Percentiles rank a stretch among this genome's conserved stretches.
These are phyloP conservation scores for Ataeniobius toweri DNA, from an alignment of 2,797 vertebrate genomes.

Conservation along the genomic window DNA sequence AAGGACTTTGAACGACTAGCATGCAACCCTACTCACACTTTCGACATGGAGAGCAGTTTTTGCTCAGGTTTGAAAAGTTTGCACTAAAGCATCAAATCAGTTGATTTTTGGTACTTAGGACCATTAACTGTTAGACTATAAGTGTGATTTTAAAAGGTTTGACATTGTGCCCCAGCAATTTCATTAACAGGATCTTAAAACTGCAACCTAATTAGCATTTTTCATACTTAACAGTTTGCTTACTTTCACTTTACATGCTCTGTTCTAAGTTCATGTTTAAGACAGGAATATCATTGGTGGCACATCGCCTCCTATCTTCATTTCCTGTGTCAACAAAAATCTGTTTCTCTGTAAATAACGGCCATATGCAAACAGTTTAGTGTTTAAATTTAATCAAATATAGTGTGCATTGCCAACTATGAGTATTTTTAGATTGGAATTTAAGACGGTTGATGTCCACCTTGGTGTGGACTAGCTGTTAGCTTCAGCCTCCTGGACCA, in stretches of 20 bases:
- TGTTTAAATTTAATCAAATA: background rate
- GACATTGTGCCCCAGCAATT: background rate
- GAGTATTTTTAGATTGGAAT: background rate
- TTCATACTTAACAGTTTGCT: background rate
- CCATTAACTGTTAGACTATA: background rate
- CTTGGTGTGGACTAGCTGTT: background rate
- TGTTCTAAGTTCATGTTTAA: background rate
- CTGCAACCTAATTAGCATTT: background rate
- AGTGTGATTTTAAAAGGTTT: background rate
- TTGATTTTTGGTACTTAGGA: background rate
- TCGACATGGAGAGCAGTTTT: no score
- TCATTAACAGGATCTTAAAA: background rate
- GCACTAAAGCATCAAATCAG: background rate
- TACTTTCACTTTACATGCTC: background rate
- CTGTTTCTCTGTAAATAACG: background rate
- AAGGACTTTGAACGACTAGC: no score
- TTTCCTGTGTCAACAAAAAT: background rate
- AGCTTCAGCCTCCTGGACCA: background rate
- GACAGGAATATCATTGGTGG: background rate
- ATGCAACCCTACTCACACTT: no score
- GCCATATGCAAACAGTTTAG: background rate
- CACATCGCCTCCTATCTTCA: background rate
- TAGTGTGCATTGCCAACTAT: background rate
- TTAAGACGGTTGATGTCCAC: background rate
- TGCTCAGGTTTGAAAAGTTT: background rate